Evolutionary conservation across 2,113 vertebrate species (phyloP), one percentile per base, ranked within the genome.

Genomic region (Micromys minutus): DNA sequence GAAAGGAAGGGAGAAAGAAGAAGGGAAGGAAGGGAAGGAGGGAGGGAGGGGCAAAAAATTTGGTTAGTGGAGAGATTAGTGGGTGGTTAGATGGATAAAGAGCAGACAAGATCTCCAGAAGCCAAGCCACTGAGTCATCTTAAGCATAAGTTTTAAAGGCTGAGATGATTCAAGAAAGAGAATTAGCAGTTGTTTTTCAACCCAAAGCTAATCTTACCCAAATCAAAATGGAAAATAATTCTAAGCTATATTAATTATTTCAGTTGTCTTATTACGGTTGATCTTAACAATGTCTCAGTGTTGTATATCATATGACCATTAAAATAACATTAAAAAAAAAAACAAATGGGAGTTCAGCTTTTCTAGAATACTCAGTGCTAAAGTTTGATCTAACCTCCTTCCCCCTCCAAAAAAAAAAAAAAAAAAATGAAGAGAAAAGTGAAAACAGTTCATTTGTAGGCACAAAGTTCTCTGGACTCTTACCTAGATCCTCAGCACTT

Each of bases 71-170:
- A 29, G 7, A 72, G 65, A 65, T 63, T 84, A 15, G 52, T 75
- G 79, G 13, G 47, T 85, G 59, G 31, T 31, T 67, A 76, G 34
- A 57, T 91, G 50, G 59, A 75, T 26, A 83, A 63, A 52, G 65
- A 47, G 29, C 34, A 91, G 47, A 75, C 65, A 87, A 36, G 47
- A 81, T 91, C 65, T 71, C 75, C 74, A 87, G 67, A 74, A 93
- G 45, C 55, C 87, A 95, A 90, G 81, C 29, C 57, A 75, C 39
- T 91, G 88, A 87, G 19, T 83, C 74, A 90, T 65, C 74, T 80
- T 65, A 75, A 63, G 31, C 29, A 69, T 61, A 94, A 90, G 29
- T 76, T 87, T 92, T 63, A 94, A 91, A 76, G 52, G 24, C 47
- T 65, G 12, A 59, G 65, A 52, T 3, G 59, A 90, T 69, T 87